Percentiles rank a stretch among this genome's conserved stretches.
phyloP scores from a whole-genome alignment of 2,113 vertebrate genomes.

The Callopanchax toddi region DNA sequence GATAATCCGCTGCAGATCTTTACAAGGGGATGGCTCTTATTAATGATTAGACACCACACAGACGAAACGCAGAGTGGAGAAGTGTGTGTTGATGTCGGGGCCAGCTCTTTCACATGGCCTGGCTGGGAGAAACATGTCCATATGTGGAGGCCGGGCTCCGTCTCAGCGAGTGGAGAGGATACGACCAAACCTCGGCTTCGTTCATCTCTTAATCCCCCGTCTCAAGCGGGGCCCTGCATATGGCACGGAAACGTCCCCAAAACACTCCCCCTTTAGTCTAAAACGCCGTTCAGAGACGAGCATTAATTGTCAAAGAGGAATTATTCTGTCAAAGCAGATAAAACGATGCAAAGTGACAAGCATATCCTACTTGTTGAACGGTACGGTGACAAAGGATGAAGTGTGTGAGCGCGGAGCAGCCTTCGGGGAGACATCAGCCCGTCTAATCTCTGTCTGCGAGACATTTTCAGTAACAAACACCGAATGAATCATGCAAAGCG shows the following conservation, averaged over 20 bases:
- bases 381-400: slow-evolving; percentile 15
- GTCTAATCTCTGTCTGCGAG: slow-evolving; percentile 51
- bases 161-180: slow-evolving; percentile 41
- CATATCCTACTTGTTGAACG: slow-evolving; percentile 23
- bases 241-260: slow-evolving; percentile 20
- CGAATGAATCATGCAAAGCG: slow-evolving; percentile 61
- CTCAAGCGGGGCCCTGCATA: slow-evolving; percentile 44
- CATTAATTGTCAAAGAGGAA: slow-evolving; percentile 15
- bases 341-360: slow-evolving; percentile 42
- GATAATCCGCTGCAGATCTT: slow-evolving; percentile 49
- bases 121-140: slow-evolving; percentile 43
- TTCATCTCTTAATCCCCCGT: slow-evolving; percentile 57
- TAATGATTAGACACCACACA: slow-evolving; percentile 39
- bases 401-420: slow-evolving; percentile 27
- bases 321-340: slow-evolving; percentile 18
- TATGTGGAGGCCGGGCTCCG: slow-evolving; percentile 47
- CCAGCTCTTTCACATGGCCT: slow-evolving; percentile 19
- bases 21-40: slow-evolving; percentile 17
- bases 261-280: slow-evolving; percentile 1
- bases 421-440: slow-evolving; percentile 42
- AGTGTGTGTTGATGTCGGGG: slow-evolving; percentile 22
- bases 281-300: slow-evolving; percentile 24
- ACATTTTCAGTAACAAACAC: slow-evolving; percentile 56
- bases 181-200: slow-evolving; percentile 34
- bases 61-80: slow-evolving; percentile 15